Base-by-base conservation (phyloP, 2,797 vertebrate species). In the Falco rusticolus region DNA sequence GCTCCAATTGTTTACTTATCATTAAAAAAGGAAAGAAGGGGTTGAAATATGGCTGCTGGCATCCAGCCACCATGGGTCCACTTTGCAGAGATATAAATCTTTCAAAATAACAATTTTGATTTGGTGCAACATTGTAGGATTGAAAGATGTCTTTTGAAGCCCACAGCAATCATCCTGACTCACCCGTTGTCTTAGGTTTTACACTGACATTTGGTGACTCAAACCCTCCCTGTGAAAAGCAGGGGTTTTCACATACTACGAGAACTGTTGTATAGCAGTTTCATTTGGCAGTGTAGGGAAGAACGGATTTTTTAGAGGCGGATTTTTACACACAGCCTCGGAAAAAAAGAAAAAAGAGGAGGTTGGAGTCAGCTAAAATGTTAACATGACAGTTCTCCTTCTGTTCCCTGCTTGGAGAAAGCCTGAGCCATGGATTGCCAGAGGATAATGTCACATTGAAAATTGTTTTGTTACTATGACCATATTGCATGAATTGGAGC, bases 281-380 rank as follows among this genome's bases (percentile, higher is more conserved):
- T 91, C 57, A 39, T 14, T 85, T 68, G 91, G 87, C 77, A 84
- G 70, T 0, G 5, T 3, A 6, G 54, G 83, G 74, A 47, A 79
- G 89, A 71, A 75, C 13, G 41, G 41, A 41, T 41, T 41, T 41
- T 41, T 41, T 41, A 41, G 95, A 54, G 90, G 81, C 9, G 61
- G 92, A 69, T 94, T 91, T 93, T 93, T 47, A 87, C 63, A 82
- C 87, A 66, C 66, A 87, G 24, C 57, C 70, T 5, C 16, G 59
- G 86, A n/a, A 22, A 12, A 37, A 56, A 60, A n/a, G 16, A 47
- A 39, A 60, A 31, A 22, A 88, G 76, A 82, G 76, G 82, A 93
- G 89, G 90, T 24, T 94, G 92, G 93, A 96, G 86, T 80, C 92
- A 82, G 89, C 83, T 86, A 72, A 87, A 96, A 97, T 75, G 84